These are phyloP conservation scores for Mythimna impura DNA, from an alignment of 2,888 invertebrate species.

Conservation along the genomic window DNA sequence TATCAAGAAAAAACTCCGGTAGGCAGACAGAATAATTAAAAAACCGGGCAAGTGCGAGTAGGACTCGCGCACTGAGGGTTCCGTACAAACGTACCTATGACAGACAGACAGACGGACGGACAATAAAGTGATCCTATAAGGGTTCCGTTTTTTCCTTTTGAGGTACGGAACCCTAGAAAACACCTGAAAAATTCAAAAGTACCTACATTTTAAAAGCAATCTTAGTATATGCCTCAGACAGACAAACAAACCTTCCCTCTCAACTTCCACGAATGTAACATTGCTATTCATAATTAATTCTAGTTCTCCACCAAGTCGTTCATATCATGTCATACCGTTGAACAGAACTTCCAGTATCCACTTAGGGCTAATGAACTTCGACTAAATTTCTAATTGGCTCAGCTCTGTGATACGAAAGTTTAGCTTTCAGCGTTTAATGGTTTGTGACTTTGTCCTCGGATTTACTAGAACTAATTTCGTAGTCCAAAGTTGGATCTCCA, in stretches of 20 bases:
- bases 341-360: slow-evolving; percentile 59
- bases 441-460: slow-evolving; percentile 75
- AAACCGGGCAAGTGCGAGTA: too few relatives aligned
- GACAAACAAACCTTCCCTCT: background rate
- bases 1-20: too few relatives aligned
- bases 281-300: slow-evolving; percentile 44
- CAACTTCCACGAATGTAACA: slow-evolving; percentile 17
- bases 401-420: slow-evolving; percentile 74
- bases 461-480: slow-evolving; percentile 75
- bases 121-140: too few relatives aligned
- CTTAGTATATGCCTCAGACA: background rate
- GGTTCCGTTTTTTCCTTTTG: too few relatives aligned
- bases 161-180: too few relatives aligned
- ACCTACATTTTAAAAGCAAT: background rate
- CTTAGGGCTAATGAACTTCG: slow-evolving; percentile 71
- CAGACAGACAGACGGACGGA: too few relatives aligned
- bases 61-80: too few relatives aligned
- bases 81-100: too few relatives aligned
- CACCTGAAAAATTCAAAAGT: background rate
- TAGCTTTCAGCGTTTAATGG: slow-evolving; percentile 76
- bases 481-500: slow-evolving; percentile 67
- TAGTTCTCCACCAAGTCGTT: slow-evolving; percentile 43
- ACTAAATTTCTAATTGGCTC: slow-evolving; percentile 76
- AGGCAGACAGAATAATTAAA: too few relatives aligned
- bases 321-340: slow-evolving; percentile 57